Base-by-base conservation (phyloP, 2,888 invertebrate genomes). In the Mesodorylaimus sp. region DNA sequence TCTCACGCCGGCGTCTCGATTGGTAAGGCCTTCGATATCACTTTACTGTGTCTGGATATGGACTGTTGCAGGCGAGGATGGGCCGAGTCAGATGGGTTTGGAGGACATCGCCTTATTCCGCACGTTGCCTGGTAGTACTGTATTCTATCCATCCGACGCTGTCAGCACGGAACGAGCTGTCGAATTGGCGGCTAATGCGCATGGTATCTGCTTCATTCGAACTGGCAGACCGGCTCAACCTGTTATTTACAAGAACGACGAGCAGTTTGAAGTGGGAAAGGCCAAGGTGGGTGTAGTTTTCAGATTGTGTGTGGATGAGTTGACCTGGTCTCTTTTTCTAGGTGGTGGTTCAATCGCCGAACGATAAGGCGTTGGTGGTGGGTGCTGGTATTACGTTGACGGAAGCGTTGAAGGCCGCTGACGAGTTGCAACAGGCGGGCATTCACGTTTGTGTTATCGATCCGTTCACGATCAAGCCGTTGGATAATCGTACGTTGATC, bases 71-170 rank as follows among this genome's bases (percentile, higher is more conserved):
- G 70, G 71, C 29, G 93, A 93, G 72, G 95, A 95, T 72, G 95
- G 95, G 0, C 95, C 97, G 21, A 87, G 87, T 50, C 97, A 99
- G 74, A 97, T 99, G 97, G 97, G 88, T 2, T 75, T 97, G n/a
- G 97, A 97, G 72, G 97, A 99, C 70, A 68, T 97, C 52, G 85
- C 89, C 1, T 76, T 97, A 76, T 97, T 99, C 79, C 77, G 95
- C 39, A 70, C 83, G 2, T 77, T 97, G 56, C 88, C 93, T 48
- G 72, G 71, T n/a, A 67, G 73, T 32, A 76, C 77, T 2, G 77
- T 79, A 19, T 77, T 79, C 66, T 79, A 79, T 61, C 79, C 79
- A 1, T 70, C 81, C 37, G 97, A 99, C 71, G 97, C 91, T 0
- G 95, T 97, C 7, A 80, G 86, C 37, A 77, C 82, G 27, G 97